A percentile compares a stretch with the other conserved stretches of the same genome.
Conservation (phyloP, 92 coral and sea anemone genomes). For the Actinostola sp. region DNA sequence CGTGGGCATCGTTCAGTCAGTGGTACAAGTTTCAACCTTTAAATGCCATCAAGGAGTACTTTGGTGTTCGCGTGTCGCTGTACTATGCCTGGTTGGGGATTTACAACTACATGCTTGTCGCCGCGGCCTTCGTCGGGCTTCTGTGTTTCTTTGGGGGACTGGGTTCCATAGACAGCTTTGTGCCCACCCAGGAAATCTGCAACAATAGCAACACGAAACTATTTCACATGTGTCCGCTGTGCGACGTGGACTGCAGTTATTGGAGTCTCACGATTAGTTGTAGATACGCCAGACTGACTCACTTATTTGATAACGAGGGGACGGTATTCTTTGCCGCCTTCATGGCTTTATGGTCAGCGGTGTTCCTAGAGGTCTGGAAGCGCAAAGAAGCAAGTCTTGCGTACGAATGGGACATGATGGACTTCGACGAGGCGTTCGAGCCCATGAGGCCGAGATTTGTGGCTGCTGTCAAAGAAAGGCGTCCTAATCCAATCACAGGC, state of each 20-base stretch:
- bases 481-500: constrained; percentile 74
- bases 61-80: constrained; percentile 86
- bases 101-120: constrained; percentile 77
- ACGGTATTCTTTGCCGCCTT: constrained; percentile 94
- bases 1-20: constrained; percentile 89
- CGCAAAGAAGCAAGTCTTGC: constrained; percentile 88
- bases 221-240: constrained; percentile 98
- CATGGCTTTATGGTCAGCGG: constrained; percentile 96
- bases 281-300: constrained; percentile 72
- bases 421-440: constrained; percentile 80
- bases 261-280: constrained; percentile 85
- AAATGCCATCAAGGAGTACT: constrained; percentile 76
- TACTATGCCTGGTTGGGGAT: constrained; percentile 98
- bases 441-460: constrained; percentile 90
- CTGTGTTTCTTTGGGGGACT: constrained; percentile 80
- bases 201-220: constrained; percentile 59
- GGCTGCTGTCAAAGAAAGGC: constrained; percentile 54
- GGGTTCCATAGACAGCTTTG: constrained; percentile 61
- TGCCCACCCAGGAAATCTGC: constrained; percentile 86
- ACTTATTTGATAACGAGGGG: constrained; percentile 91
- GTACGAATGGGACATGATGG: constrained; percentile 89
- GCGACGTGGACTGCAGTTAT: constrained; percentile 94
- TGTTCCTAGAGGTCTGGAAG: constrained; percentile 92
- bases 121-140: constrained; percentile 87
- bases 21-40: constrained; percentile 92